A percentile compares a stretch with the other conserved stretches of the same genome.
Conservation (phyloP, 2,797 vertebrate species). For the Arnoldichthys spilopterus region DNA sequence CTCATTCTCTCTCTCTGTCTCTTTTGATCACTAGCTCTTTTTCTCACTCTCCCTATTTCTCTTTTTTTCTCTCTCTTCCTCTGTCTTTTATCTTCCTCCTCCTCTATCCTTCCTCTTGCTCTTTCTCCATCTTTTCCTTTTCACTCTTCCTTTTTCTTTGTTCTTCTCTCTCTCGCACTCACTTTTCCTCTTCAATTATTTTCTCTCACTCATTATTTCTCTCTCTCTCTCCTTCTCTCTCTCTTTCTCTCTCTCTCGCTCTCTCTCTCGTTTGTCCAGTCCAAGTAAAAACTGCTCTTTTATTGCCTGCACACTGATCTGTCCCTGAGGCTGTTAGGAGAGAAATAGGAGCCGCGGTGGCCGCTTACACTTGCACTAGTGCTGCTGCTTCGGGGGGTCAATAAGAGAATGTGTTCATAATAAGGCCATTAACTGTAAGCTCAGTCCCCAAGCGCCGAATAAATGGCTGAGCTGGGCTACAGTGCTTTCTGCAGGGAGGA, state of each 20-base stretch:
- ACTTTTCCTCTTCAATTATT: neutral
- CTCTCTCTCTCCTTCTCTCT: neutral
- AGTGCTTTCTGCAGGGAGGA: conserved; percentile 7
- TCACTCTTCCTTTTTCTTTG: neutral
- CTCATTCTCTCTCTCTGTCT: too few relatives aligned
- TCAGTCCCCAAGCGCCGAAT: conserved; percentile 28
- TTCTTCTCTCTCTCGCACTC: neutral
- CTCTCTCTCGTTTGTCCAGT: neutral
- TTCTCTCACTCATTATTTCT: neutral
- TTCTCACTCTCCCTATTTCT: too few relatives aligned
- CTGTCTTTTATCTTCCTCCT: neutral
- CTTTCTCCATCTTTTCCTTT: neutral
- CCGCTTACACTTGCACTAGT: conserved; percentile 20
- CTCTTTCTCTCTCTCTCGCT: neutral
- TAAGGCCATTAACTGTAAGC: conserved; percentile 56
- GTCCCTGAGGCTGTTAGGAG: conserved; percentile 44
- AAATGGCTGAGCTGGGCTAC: conserved; percentile 28
- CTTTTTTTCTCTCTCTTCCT: neutral
- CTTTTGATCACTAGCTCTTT: conserved; percentile 4
- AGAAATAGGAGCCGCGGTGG: conserved; percentile 33
- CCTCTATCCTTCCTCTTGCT: neutral
- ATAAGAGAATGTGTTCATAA: conserved; percentile 53
- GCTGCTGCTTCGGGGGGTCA: conserved; percentile 38
- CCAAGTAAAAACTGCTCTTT: conserved; percentile 30
- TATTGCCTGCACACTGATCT: conserved; percentile 47